Conservation (phyloP, 2,797 vertebrate species). For the Halcyon leucocephala region DNA sequence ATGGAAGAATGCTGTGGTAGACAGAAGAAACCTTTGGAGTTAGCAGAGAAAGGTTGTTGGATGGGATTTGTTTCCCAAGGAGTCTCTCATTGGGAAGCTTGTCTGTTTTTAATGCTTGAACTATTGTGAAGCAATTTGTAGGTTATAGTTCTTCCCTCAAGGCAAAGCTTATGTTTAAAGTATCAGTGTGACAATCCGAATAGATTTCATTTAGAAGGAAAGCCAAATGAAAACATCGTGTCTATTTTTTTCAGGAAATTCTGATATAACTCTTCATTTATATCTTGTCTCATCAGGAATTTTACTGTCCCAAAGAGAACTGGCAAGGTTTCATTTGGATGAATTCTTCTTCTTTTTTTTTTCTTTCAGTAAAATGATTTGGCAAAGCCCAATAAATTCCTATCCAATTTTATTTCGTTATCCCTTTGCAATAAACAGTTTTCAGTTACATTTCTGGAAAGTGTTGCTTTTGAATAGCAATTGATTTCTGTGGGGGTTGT, state of each 20-base stretch:
- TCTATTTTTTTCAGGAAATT: constrained; percentile 17
- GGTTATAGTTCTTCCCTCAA: constrained; percentile 21
- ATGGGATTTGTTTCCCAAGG: not conserved
- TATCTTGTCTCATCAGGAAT: not conserved
- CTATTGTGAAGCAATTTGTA: constrained; percentile 41
- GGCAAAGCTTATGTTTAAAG: constrained; percentile 45
- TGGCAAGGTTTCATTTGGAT: constrained; percentile 1
- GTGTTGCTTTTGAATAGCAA: constrained; percentile 26
- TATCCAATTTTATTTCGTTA: constrained; percentile 22
- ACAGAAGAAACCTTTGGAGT: not conserved
- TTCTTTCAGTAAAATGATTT: constrained; percentile 2
- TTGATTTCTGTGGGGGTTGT: not conserved
- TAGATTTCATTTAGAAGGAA: constrained; percentile 25
- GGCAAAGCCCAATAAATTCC: not conserved
- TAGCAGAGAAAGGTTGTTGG: not conserved
- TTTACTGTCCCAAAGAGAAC: not conserved
- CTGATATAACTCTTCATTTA: not conserved
- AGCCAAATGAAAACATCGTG: not conserved
- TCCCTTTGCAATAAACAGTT: not conserved
- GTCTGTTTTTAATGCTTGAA: constrained; percentile 27
- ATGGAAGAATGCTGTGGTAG: not conserved
- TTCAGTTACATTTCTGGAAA: not conserved
- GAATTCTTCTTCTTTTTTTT: not conserved
- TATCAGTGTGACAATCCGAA: constrained; percentile 34
- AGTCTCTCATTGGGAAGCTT: not conserved